Conservation (phyloP, 1,140 invertebrate genomes). For the Musca vetustissima region DNA sequence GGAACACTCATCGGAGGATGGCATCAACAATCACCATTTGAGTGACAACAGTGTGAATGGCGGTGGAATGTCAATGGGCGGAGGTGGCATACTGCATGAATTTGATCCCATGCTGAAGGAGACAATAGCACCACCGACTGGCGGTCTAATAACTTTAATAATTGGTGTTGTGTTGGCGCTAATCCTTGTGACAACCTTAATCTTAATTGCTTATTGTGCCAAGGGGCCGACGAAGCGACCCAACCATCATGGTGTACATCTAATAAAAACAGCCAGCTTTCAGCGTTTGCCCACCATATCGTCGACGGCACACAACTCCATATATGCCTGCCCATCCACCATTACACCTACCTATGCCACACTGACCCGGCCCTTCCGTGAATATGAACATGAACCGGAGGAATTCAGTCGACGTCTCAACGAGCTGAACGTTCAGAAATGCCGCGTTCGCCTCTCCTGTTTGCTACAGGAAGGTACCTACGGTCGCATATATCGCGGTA, state of each 20-base stretch:
- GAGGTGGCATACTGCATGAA: constrained; percentile 34
- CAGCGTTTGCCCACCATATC: constrained; percentile 51
- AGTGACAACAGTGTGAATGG: constrained; percentile 21
- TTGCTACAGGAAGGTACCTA: constrained; percentile 87
- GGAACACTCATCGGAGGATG: constrained; percentile 31
- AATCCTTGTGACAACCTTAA: constrained; percentile 47
- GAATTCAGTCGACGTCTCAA: constrained; percentile 54
- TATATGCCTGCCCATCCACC: constrained; percentile 52
- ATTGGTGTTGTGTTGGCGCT: constrained; percentile 49
- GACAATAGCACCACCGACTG: constrained; percentile 45
- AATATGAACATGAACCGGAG: constrained; percentile 55
- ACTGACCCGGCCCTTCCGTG: constrained; percentile 51
- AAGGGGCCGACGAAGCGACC: constrained; percentile 51
- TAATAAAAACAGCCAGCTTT: constrained; percentile 54
- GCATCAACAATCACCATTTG: constrained; percentile 15
- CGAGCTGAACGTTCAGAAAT: constrained; percentile 58
- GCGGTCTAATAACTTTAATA: constrained; percentile 48
- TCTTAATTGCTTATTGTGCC: constrained; percentile 53
- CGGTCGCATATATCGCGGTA: constrained; percentile 85
- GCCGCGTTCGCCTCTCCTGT: constrained; percentile 74
- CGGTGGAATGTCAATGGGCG: constrained; percentile 33
- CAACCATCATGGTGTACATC: constrained; percentile 47
- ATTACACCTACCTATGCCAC: constrained; percentile 52
- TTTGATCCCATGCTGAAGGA: constrained; percentile 51
- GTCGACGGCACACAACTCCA: constrained; percentile 51